phyloP scores from a whole-genome alignment of 2,888 invertebrate species.

The Euproctis similis region DNA sequence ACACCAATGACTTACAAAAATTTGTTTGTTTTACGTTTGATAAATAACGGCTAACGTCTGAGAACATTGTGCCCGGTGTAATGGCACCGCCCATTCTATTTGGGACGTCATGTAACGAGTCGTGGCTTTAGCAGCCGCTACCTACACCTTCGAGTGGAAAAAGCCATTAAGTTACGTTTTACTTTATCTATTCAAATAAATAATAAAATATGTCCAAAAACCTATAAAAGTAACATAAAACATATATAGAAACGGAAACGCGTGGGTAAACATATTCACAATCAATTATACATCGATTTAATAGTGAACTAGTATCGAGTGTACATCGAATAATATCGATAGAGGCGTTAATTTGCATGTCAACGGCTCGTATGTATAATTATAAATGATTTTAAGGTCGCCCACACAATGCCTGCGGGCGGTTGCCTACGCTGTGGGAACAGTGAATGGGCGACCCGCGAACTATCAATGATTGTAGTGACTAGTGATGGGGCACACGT shows the following conservation, averaged over 20 bases:
- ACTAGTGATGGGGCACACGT: slow-evolving; percentile 16
- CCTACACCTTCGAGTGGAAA: too few relatives aligned
- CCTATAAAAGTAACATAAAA: too few relatives aligned
- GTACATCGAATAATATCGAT: slow-evolving; percentile 10
- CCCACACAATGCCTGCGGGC: slow-evolving; percentile 42
- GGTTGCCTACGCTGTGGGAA: slow-evolving; percentile 26
- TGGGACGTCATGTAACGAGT: too few relatives aligned
- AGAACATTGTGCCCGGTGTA: too few relatives aligned
- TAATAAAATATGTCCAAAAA: too few relatives aligned
- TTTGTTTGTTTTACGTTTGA: too few relatives aligned
- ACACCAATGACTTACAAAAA: too few relatives aligned
- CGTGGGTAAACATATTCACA: slow-evolving; percentile 10
- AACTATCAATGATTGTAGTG: slow-evolving; percentile 27
- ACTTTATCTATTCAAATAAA: too few relatives aligned
- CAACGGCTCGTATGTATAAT: slow-evolving; percentile 33
- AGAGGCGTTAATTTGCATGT: slow-evolving; percentile 37
- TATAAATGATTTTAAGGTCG: slow-evolving; percentile 36
- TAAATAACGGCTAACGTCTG: too few relatives aligned
- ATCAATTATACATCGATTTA: slow-evolving; percentile 20
- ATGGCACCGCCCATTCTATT: too few relatives aligned
- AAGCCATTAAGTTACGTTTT: too few relatives aligned
- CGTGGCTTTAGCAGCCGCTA: too few relatives aligned
- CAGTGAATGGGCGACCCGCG: slow-evolving; percentile 27
- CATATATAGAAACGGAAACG: slow-evolving; percentile 3
- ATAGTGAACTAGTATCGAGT: slow-evolving; percentile 16